phyloP scores from a whole-genome alignment of 2,888 invertebrate genomes.

The Mesodorylaimus sp. region DNA sequence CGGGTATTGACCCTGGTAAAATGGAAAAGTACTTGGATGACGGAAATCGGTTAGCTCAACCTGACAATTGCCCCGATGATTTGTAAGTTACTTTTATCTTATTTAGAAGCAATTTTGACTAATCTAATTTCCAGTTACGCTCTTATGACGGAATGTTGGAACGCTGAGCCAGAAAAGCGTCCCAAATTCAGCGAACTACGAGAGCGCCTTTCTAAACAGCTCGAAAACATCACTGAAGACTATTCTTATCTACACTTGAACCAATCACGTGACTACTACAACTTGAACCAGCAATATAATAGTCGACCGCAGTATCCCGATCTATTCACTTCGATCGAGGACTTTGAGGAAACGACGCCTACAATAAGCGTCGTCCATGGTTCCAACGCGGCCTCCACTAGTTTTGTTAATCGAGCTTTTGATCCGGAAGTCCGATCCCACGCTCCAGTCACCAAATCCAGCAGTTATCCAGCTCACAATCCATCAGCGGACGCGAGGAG shows the following conservation, averaged over 20 bases:
- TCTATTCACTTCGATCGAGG: too few species aligned
- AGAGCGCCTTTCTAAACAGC: conserved; percentile 47
- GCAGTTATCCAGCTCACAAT: too few species aligned
- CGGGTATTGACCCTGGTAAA: conserved; percentile 37
- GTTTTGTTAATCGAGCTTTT: too few species aligned
- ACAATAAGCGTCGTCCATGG: too few species aligned
- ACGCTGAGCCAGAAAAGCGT: conserved; percentile 51
- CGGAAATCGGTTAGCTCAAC: conserved; percentile 73
- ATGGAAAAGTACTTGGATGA: conserved; percentile 41
- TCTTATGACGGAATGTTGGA: conserved; percentile 66
- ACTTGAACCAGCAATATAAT: not conserved
- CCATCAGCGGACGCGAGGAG: too few species aligned
- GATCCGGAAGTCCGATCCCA: too few species aligned
- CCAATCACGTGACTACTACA: not conserved
- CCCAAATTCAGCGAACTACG: conserved; percentile 61
- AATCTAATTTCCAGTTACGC: not conserved
- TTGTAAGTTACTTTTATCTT: conserved; percentile 40
- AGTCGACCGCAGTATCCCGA: too few species aligned
- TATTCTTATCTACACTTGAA: not conserved
- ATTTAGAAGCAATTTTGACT: not conserved
- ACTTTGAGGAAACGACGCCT: too few species aligned
- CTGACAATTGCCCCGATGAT: conserved; percentile 58
- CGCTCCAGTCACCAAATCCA: too few species aligned
- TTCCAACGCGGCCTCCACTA: too few species aligned
- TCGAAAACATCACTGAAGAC: conserved; percentile 39